Evolutionary conservation across 1,140 invertebrate species (phyloP), one percentile per base, ranked within the genome.

Genomic region (Neodiprion pinetum): DNA sequence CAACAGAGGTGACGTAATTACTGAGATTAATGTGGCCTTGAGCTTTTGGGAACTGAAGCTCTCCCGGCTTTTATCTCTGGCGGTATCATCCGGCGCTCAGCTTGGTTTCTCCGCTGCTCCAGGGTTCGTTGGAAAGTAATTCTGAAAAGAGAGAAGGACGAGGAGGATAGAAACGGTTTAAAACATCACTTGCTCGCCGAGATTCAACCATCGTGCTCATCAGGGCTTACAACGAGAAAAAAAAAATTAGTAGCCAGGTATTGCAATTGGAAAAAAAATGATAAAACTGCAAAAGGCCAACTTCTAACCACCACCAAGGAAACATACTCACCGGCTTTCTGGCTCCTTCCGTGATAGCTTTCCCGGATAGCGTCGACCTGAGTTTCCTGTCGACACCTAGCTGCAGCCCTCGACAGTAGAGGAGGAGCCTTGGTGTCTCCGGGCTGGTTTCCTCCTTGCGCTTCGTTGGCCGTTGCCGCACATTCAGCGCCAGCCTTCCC

Each of bases 401-500:
- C 50, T 53, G 50, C 50, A 53, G 10, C n/a, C n/a, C 1, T 14
- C 50, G n/a, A 53, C 17, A 53, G 50, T 53, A 53, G 72, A 74
- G 28, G 67, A 79, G 77, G 81, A 76, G 79, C 23, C 70, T 71
- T 77, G 76, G 76, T 67, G 76, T 71, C 77, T 70, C 53, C 48
- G 61, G 79, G 79, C 67, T 21, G 9, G 17, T 1, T 40, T 69
- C 67, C 61, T 65, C 61, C 61, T 65, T n/a, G 61, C n/a, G 11
- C 61, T 65, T 69, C 17, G 67, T 65, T 65, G 67, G 17, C 21
- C 11, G 61, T 11, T 11, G 61, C 61, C 61, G 61, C 11, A n/a
- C 86, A 88, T 87, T 88, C 87, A 87, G 83, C 79, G 80, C 78
- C 79, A 77, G 79, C 85, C 83, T 86, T 87, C 85, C 75, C 76